Base-by-base conservation (phyloP, 2,797 vertebrate species). In the Cygnus olor region DNA sequence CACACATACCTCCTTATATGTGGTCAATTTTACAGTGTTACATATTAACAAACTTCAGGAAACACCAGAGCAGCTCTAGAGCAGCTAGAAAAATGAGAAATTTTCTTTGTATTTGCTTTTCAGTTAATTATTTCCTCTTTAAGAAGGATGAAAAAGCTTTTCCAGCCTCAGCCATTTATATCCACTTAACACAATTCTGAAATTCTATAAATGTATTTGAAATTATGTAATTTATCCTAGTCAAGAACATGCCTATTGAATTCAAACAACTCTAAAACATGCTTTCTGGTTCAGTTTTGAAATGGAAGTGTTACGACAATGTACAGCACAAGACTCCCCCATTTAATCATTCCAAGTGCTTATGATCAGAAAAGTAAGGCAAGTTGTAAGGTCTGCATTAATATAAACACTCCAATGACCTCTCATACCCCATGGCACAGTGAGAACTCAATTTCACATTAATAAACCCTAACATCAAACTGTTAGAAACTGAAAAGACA, bases 381-480 rank as follows among this genome's bases (percentile, higher is more conserved):
- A 65, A 94, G 90, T 70, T 88, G 85, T 69, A 91, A 90, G 80
- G 85, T 87, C 71, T 91, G 91, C 74, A 68, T 91, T 93, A 91
- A 91, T 49, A 82, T 80, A 87, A 91, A 88, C 93, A 91, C 88
- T 85, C 74, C 72, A 58, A 25, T 20, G 58, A 93, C 95, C 91
- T 94, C 83, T 88, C 84, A 61, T 87, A 94, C 76, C 91, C 93
- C 80, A 45, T 44, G 66, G 94, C 91, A 88, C 69, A 81, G 92
- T 80, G 88, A 94, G 89, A 94, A 94, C 93, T 96, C 93, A 91
- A 93, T 92, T 94, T 78, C 14, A 78, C 88, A 61, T 94, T 91
- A 94, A 96, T 93, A 96, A 94, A 94, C 88, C 90, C 57, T 16
- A 95, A 65, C 61, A 89, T 72, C 95, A 94, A 94, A 95, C 88